Evolutionary conservation across 1,140 invertebrate species (phyloP).

Genomic region (Caenorhabditis brenneri): DNA sequence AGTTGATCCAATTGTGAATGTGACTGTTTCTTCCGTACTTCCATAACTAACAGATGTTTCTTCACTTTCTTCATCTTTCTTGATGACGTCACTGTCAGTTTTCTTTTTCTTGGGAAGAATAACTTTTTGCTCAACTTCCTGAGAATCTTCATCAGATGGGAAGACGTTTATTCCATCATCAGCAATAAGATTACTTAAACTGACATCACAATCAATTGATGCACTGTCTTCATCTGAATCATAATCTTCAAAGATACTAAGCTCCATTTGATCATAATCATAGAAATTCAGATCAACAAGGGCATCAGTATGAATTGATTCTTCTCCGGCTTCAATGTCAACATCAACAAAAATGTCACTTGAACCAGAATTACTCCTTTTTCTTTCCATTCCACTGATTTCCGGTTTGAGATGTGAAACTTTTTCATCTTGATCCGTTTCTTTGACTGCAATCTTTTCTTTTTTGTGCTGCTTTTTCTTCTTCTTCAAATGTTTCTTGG

Average conservation of each 20-base stretch:
- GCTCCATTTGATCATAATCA: constrained; percentile 50
- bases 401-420: neutral
- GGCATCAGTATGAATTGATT: constrained; percentile 49
- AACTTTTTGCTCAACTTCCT: constrained; percentile 24
- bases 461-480: constrained; percentile 42
- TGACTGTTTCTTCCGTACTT: neutral
- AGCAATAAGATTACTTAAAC: neutral
- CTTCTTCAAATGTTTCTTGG: constrained; percentile 19
- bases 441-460: neutral
- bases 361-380: constrained; percentile 34
- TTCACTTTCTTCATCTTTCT: neutral
- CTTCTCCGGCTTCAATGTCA: constrained; percentile 51
- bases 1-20: neutral
- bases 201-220: constrained; percentile 34
- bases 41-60: neutral
- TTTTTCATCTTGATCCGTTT: constrained; percentile 28
- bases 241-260: constrained; percentile 49
- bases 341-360: constrained; percentile 48
- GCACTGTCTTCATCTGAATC: constrained; percentile 24
- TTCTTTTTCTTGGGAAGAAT: neutral
- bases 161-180: constrained; percentile 45
- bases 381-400: constrained; percentile 12
- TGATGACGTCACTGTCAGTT: neutral
- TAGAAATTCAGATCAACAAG: constrained; percentile 49
- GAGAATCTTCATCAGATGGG: constrained; percentile 18